Conservation (phyloP, 2,113 vertebrate species). For the Furnarius figulus region DNA sequence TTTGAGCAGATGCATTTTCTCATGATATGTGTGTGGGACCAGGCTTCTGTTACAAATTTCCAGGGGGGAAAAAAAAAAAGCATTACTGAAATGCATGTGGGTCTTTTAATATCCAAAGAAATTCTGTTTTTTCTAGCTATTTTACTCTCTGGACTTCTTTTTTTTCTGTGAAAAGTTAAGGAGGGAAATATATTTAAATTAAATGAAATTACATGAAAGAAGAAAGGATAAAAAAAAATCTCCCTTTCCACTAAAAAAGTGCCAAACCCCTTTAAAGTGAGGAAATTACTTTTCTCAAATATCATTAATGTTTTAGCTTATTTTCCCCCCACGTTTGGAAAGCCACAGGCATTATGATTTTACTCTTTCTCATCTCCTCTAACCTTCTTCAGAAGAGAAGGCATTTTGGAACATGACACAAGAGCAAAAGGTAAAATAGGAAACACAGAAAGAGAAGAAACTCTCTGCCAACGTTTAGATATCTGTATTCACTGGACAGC, state of each 20-base stretch:
- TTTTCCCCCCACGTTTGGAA: neutral
- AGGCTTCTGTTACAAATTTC: neutral
- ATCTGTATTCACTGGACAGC: conserved; percentile 10
- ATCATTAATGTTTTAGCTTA: neutral
- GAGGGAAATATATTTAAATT: conserved; percentile 2
- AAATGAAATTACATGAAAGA: neutral
- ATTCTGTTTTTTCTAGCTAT: neutral
- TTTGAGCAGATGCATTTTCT: neutral
- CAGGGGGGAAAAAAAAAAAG: neutral
- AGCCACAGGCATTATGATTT: neutral
- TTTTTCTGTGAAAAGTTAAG: neutral
- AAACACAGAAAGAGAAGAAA: neutral
- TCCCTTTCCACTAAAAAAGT: neutral
- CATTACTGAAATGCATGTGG: neutral
- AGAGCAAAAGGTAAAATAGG: neutral
- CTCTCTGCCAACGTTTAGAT: neutral
- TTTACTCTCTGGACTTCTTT: neutral
- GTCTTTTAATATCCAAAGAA: neutral
- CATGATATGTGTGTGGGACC: too few species aligned
- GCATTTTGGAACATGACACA: neutral
- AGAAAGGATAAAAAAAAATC: neutral
- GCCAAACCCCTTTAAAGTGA: neutral
- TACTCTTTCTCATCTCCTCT: neutral
- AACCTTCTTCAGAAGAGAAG: neutral
- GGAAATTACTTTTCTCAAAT: conserved; percentile 34